phyloP scores from a whole-genome alignment of 2,888 invertebrate genomes.

The Meta bourneti region DNA sequence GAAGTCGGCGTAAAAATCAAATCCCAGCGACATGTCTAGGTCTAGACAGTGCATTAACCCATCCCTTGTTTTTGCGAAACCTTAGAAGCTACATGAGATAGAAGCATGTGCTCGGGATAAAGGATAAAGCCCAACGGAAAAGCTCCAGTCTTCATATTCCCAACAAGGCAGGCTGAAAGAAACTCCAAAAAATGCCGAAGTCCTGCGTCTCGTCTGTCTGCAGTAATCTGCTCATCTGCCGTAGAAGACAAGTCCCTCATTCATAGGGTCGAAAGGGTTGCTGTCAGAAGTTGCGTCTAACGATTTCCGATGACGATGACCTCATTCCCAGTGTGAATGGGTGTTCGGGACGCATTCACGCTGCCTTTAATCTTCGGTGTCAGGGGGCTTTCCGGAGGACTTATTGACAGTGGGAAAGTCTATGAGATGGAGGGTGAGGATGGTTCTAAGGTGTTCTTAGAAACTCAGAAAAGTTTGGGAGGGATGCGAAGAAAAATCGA shows the following conservation, averaged over 20 bases:
- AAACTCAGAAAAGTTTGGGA: background rate
- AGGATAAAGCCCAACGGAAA: background rate
- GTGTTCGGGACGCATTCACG: constrained; percentile 20
- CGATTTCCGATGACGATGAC: constrained; percentile 70
- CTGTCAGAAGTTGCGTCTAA: constrained; percentile 31
- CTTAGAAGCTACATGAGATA: background rate
- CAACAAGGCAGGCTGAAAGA: background rate
- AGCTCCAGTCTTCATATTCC: background rate
- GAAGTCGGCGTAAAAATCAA: too few relatives aligned
- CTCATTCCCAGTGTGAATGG: constrained; percentile 56
- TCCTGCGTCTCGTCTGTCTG: constrained; percentile 2
- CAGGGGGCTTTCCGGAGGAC: constrained; percentile 21
- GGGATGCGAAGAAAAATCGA: background rate
- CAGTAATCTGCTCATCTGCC: constrained; percentile 16
- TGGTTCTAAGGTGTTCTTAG: background rate
- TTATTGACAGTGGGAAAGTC: constrained; percentile 12
- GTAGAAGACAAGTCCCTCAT: constrained; percentile 46
- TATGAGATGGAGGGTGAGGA: background rate
- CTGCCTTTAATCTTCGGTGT: constrained; percentile 44
- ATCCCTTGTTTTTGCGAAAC: background rate
- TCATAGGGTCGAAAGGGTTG: constrained; percentile 59
- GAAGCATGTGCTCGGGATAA: background rate
- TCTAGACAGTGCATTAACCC: background rate
- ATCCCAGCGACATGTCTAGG: background rate
- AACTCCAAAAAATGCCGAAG: background rate